phyloP scores from a whole-genome alignment of 2,888 invertebrate genomes.

The Callinectes sapidus region DNA sequence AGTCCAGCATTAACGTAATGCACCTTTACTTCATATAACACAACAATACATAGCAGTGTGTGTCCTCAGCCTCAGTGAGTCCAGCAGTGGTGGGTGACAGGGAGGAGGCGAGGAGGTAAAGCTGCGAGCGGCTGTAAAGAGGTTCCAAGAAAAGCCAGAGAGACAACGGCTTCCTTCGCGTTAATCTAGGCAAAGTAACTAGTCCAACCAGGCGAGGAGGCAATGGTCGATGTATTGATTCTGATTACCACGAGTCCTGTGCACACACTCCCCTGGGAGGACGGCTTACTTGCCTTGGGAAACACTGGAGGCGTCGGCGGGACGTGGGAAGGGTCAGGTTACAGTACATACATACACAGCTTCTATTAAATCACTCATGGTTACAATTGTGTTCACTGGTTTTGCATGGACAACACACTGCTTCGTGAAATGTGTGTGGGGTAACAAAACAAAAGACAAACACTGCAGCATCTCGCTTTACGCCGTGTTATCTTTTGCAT shows the following conservation, averaged over 20 bases:
- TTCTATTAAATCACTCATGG: not conserved
- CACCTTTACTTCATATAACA: too few species aligned
- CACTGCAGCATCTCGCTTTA: not conserved
- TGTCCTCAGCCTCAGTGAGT: not conserved
- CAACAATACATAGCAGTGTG: too few species aligned
- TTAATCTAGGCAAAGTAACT: constrained; percentile 30
- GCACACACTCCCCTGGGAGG: not conserved
- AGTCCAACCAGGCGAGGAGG: not conserved
- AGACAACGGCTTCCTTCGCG: not conserved
- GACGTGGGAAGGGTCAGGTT: not conserved
- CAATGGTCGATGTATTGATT: constrained; percentile 34
- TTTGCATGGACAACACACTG: not conserved
- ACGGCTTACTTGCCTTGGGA: not conserved
- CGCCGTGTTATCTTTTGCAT: not conserved
- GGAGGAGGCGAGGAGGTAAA: not conserved
- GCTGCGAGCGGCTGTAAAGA: not conserved
- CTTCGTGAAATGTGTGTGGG: too few species aligned
- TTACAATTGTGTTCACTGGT: not conserved
- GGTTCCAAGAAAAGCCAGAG: not conserved
- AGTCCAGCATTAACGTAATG: too few species aligned
- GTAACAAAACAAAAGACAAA: not conserved
- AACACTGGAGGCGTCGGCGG: not conserved
- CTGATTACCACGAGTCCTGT: not conserved
- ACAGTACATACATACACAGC: not conserved
- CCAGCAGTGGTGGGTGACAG: not conserved